Percentiles rank a stretch among this genome's conserved stretches.
These are phyloP conservation scores for Ficedula albicollis DNA, from an alignment of 2,797 vertebrate species.

Conservation along the genomic window DNA sequence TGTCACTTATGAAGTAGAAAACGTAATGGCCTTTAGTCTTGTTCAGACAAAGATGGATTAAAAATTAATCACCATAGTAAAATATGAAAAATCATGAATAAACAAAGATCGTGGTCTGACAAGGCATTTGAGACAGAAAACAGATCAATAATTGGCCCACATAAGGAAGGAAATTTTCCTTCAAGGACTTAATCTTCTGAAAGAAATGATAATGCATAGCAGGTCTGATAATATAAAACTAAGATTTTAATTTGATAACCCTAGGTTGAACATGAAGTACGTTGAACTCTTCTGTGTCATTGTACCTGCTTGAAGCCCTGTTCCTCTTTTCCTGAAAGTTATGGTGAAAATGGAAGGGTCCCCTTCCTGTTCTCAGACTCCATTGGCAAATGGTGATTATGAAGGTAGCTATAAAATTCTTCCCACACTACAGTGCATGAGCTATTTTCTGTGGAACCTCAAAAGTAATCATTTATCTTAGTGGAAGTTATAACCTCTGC, in stretches of 20 bases:
- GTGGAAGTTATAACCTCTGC: not conserved
- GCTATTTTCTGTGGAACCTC: not conserved
- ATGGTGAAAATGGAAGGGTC: not conserved
- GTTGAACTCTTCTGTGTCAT: not conserved
- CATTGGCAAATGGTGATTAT: not conserved
- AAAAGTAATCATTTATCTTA: not conserved
- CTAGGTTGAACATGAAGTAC: not conserved
- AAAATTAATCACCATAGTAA: constrained; percentile 24
- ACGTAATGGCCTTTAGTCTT: not conserved
- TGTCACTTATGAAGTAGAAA: not conserved
- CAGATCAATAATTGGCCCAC: not conserved
- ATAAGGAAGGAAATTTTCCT: not conserved
- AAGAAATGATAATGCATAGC: not conserved
- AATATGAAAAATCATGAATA: constrained; percentile 4
- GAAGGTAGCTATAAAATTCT: not conserved
- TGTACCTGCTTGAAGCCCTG: not conserved
- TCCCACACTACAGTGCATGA: fast-evolving
- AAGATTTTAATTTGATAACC: not conserved
- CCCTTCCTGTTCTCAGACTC: not conserved
- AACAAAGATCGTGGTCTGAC: not conserved
- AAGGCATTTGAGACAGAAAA: not conserved
- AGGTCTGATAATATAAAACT: not conserved
- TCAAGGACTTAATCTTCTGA: not conserved
- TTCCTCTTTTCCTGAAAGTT: not conserved
- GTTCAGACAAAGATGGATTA: not conserved